Percentiles rank a stretch among this genome's conserved stretches.
phyloP scores from a whole-genome alignment of 2,888 invertebrate species.

The Pachliopta kotzebuea region DNA sequence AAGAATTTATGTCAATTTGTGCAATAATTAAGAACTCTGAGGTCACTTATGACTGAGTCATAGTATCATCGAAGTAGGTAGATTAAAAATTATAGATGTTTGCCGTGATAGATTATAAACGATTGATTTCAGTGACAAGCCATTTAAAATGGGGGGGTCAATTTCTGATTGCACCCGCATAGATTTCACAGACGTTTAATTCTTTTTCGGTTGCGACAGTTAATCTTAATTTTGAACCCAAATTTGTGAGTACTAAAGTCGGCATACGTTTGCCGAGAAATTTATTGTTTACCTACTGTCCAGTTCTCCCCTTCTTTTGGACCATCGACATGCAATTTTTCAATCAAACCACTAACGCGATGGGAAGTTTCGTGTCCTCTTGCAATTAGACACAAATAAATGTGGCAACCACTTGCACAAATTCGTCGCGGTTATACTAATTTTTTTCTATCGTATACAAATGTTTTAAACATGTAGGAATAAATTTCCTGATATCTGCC shows the following conservation, averaged over 20 bases:
- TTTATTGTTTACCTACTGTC: slow-evolving; percentile 31
- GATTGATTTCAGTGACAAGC: slow-evolving; percentile 38
- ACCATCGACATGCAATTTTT: slow-evolving; percentile 70
- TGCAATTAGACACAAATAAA: slow-evolving; percentile 36
- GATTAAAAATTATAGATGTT: slow-evolving; percentile 16
- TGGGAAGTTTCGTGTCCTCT: slow-evolving; percentile 38
- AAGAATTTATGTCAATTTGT: slow-evolving; percentile 20
- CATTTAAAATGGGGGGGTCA: slow-evolving; percentile 48
- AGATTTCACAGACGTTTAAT: slow-evolving; percentile 37
- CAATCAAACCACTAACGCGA: slow-evolving; percentile 53
- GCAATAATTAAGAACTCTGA: slow-evolving; percentile 23
- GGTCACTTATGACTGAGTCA: slow-evolving; percentile 18
- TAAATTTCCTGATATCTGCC: no score
- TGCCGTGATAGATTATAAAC: slow-evolving; percentile 5
- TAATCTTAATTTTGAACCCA: slow-evolving; percentile 41
- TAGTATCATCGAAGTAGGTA: slow-evolving; percentile 9
- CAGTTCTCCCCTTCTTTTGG: slow-evolving; percentile 54
- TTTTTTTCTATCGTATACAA: background rate
- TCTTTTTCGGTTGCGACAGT: slow-evolving; percentile 32
- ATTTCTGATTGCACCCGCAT: slow-evolving; percentile 60
- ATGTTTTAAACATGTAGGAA: background rate
- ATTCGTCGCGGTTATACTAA: slow-evolving; percentile 23
- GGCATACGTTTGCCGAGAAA: slow-evolving; percentile 23
- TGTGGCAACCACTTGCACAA: slow-evolving; percentile 14
- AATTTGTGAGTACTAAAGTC: slow-evolving; percentile 38